Conservation (phyloP, 2,888 invertebrate species). For the Cephus runcator region DNA sequence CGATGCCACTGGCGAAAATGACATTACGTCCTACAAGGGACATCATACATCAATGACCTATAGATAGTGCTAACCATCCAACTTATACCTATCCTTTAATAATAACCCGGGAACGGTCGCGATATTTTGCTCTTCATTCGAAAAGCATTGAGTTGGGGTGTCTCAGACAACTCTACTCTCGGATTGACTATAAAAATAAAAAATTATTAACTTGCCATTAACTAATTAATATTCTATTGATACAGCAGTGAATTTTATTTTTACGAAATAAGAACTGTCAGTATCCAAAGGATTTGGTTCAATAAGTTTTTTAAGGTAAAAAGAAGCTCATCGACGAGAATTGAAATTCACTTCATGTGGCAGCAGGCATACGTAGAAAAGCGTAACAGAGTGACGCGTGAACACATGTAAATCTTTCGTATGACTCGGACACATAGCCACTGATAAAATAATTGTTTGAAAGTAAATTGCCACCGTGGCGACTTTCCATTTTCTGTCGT, state of each 20-base stretch:
- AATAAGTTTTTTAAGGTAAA: not conserved
- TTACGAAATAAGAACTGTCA: too few relatives aligned
- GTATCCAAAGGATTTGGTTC: too few relatives aligned
- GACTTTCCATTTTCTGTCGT: constrained; percentile 27
- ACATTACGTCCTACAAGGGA: not conserved
- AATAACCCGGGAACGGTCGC: too few relatives aligned
- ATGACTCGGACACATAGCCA: constrained; percentile 14
- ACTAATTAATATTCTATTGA: too few relatives aligned
- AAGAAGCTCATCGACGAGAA: not conserved
- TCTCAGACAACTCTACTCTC: too few relatives aligned
- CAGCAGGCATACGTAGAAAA: constrained; percentile 25
- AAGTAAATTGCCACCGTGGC: constrained; percentile 27
- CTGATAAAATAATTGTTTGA: constrained; percentile 28
- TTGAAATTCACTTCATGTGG: not conserved
- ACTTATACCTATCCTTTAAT: too few relatives aligned
- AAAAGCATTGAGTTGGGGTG: too few relatives aligned
- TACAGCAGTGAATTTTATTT: too few relatives aligned
- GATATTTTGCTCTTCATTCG: too few relatives aligned
- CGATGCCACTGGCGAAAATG: constrained; percentile 15
- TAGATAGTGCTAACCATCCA: too few relatives aligned
- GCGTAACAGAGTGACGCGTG: constrained; percentile 25
- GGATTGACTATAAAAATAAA: too few relatives aligned
- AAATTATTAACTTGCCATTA: too few relatives aligned
- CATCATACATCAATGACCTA: not conserved
- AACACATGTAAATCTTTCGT: not conserved